Evolutionary conservation across 1,140 invertebrate genomes (phyloP), one percentile per base, ranked within the genome.

Genomic region (Anastatus disparis): DNA sequence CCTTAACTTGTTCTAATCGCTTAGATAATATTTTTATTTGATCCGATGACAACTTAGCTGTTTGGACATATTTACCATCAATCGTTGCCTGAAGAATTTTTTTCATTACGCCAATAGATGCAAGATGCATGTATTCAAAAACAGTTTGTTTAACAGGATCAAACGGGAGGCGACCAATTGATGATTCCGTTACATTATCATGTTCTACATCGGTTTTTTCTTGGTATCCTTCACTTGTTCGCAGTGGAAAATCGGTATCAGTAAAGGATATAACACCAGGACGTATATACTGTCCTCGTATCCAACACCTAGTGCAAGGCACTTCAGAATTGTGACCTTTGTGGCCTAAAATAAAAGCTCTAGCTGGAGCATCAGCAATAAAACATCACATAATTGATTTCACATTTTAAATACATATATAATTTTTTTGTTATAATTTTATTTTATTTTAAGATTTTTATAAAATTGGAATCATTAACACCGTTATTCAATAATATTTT

Each of bases 31-130:
- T 12, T 40, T 67, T 42, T 20, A 67, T 46, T 13, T 62, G 7
- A 8, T 42, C 2, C 35, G 20, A 20, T n/a, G 56, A 42, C 40
- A 75, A 42, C 42, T 68, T 67, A 2, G 35, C 50, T 1, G 26
- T 1, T 62, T 61, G 31, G 12, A 53, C 31, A 53, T n/a, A n/a
- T n/a, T n/a, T n/a, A n/a, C n/a, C n/a, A n/a, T n/a, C n/a, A n/a
- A n/a, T n/a, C n/a, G n/a, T 48, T 64, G 10, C 73, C 4, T 63
- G 42, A 2, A 74, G 17, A 42, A 58, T 38, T 22, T 40, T 58
- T 10, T 24, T 10, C 31, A 58, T 58, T 13, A 31, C 4, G 13
- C 52, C 52, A 8, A 55, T 7, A 24, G 7, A 55, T 2, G 35
- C 2, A 4, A 55, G 4, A 20, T 55, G 27, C 29, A 55, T 35